Base-by-base conservation (phyloP, 2,888 invertebrate species). In the Branchellion lobata region DNA sequence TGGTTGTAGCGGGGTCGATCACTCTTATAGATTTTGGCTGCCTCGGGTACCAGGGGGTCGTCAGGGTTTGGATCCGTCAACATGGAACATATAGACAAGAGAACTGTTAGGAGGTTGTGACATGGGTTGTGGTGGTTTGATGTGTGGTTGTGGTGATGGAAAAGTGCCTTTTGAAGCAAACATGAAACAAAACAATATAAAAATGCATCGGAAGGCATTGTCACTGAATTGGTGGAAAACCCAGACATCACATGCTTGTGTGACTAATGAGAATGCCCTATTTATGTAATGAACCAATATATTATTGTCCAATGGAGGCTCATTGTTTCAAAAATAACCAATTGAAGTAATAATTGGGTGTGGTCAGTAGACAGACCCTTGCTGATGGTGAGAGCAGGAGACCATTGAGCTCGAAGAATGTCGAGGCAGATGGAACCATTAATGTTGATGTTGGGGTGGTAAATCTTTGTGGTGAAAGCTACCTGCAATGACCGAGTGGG, bases 371-470 rank as follows among this genome's bases (percentile, higher is more conserved):
- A 71, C 33, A 33, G 11, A 95, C 95, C 95, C 94, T 99, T 99
- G 90, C 97, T 97, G 91, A 99, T 98, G 90, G 98, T 99, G 90
- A 99, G 92, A 89, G 98, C 98, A 88, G 99, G 98, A 86, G 98
- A 97, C 98, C 98, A 99, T 90, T 99, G 98, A 91, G 97, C 93
- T 90, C 97, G 93, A 90, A 99, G 92, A 90, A 99, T 99, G 91
- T 99, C 99, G 91, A 99, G 93, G 91, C 99, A 99, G 91, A 99
- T 99, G 91, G 96, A 96, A 90, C 98, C 99, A 92, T 99, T 98
- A 92, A 96, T 97, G 93, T 99, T 99, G 91, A 99, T 99, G 91
- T 99, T 99, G 88, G 98, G 98, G 91, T 99, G 99, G 91, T 99
- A 99, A 91, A 99, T 99, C 91, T 96, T 94, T 89, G 99, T 99